Percentiles rank a stretch among this genome's conserved stretches.
These are phyloP conservation scores for Atractosteus spatula DNA, from an alignment of 2,113 vertebrate genomes.

Conservation along the genomic window DNA sequence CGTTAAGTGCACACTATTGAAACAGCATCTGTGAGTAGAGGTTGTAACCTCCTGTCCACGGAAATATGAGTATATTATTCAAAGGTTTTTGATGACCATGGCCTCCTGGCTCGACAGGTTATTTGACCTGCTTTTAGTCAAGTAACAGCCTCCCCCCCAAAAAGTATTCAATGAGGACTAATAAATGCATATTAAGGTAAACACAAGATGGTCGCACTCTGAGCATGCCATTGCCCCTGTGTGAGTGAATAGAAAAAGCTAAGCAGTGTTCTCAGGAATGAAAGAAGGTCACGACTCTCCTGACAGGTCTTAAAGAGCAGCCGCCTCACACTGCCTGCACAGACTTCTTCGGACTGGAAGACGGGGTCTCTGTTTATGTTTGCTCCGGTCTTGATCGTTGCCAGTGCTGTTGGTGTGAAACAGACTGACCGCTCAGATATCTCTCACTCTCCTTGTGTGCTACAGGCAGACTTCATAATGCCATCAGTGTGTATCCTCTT, in stretches of 20 bases:
- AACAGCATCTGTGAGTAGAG: too few species aligned
- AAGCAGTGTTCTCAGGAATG: neutral
- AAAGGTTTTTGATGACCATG: too few species aligned
- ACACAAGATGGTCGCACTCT: neutral
- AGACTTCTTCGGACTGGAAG: neutral
- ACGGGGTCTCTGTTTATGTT: neutral
- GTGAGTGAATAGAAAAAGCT: neutral
- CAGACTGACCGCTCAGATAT: neutral
- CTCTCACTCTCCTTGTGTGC: slow-evolving; percentile 2
- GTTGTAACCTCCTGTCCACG: too few species aligned
- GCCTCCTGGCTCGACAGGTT: too few species aligned
- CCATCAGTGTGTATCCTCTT: too few species aligned
- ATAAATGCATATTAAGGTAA: neutral
- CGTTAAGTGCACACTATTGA: too few species aligned
- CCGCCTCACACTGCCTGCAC: neutral
- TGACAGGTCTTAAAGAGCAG: neutral
- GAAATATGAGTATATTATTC: too few species aligned
- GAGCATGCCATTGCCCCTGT: neutral
- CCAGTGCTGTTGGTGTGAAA: neutral
- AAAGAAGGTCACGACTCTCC: neutral
- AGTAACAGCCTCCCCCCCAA: too few species aligned
- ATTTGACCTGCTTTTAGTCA: too few species aligned
- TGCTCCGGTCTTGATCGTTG: neutral
- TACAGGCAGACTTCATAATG: neutral
- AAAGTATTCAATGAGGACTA: neutral